Conservation (phyloP, 2,888 invertebrate genomes). For the Anoncus sp. region DNA sequence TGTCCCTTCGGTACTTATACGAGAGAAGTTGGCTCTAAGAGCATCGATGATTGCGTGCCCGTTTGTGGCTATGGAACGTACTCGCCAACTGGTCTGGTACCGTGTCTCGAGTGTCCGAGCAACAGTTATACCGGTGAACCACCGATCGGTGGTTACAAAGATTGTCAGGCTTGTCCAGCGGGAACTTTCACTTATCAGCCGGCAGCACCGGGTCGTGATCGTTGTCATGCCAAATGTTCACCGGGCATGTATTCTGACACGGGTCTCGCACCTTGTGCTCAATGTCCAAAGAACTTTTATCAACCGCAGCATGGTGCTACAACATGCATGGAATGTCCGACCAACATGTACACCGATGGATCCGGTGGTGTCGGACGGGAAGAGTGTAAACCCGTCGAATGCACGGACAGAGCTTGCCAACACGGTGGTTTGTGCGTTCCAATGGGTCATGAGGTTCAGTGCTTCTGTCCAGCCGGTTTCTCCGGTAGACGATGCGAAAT, state of each 20-base stretch:
- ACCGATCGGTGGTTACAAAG: conserved; percentile 95
- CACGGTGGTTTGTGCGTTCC: conserved; percentile 96
- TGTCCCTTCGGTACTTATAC: conserved; percentile 98
- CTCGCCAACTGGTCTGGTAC: conserved; percentile 96
- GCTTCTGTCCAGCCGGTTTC: conserved; percentile 97
- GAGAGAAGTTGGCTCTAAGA: conserved; percentile 94
- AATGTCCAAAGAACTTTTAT: conserved; percentile 96
- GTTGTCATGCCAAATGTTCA: conserved; percentile 94
- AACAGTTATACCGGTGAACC: conserved; percentile 96
- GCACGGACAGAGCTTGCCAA: conserved; percentile 94
- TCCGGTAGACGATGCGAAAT: conserved; percentile 97
- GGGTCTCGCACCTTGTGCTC: conserved; percentile 96
- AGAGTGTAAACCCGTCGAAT: conserved; percentile 94
- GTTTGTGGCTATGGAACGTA: conserved; percentile 98
- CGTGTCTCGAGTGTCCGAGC: conserved; percentile 96
- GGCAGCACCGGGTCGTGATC: conserved; percentile 92
- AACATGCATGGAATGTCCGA: conserved; percentile 95
- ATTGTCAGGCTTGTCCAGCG: conserved; percentile 96
- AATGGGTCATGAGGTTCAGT: conserved; percentile 94
- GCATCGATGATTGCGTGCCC: conserved; percentile 93
- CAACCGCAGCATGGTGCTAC: conserved; percentile 94
- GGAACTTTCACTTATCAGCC: conserved; percentile 96
- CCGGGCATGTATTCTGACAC: conserved; percentile 97
- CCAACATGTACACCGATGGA: conserved; percentile 93
- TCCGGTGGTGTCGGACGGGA: conserved; percentile 92